Evolutionary conservation across 2,888 invertebrate genomes (phyloP).

Genomic region (Epistrophe grossulariae): DNA sequence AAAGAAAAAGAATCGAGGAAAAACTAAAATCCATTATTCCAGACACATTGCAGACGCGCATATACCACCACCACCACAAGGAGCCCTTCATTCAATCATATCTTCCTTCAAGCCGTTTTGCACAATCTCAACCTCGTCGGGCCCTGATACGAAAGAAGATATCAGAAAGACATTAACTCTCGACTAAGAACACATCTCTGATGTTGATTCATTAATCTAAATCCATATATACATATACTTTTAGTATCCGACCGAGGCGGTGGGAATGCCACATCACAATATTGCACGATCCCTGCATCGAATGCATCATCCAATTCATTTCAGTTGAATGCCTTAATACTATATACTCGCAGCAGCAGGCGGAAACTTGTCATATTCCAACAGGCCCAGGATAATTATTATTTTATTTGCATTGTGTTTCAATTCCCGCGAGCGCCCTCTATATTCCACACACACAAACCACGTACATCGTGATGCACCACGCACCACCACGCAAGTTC

Average conservation of each 20-base stretch:
- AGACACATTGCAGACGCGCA: constrained; percentile 66
- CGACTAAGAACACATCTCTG: constrained; percentile 68
- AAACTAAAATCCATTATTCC: constrained; percentile 74
- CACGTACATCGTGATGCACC: not conserved
- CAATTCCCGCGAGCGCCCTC: constrained; percentile 16
- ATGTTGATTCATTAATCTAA: constrained; percentile 75
- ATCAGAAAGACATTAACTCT: constrained; percentile 76
- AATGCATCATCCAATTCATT: constrained; percentile 61
- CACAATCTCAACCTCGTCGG: not conserved
- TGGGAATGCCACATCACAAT: constrained; percentile 48
- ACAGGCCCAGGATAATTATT: constrained; percentile 72
- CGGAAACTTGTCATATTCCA: constrained; percentile 73
- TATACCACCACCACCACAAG: constrained; percentile 40
- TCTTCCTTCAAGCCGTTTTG: constrained; percentile 3
- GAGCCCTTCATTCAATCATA: constrained; percentile 55
- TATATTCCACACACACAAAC: constrained; percentile 8
- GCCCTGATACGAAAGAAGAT: constrained; percentile 61
- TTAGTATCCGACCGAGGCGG: constrained; percentile 48
- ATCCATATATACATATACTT: constrained; percentile 63
- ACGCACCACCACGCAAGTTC: constrained; percentile 36
- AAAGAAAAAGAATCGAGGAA: constrained; percentile 68
- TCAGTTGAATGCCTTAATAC: constrained; percentile 24
- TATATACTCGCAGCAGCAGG: constrained; percentile 13
- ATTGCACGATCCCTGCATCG: constrained; percentile 29
- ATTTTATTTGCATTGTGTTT: constrained; percentile 75